phyloP scores from a whole-genome alignment of 2,797 vertebrate species.

The Cirrhinus mrigala region DNA sequence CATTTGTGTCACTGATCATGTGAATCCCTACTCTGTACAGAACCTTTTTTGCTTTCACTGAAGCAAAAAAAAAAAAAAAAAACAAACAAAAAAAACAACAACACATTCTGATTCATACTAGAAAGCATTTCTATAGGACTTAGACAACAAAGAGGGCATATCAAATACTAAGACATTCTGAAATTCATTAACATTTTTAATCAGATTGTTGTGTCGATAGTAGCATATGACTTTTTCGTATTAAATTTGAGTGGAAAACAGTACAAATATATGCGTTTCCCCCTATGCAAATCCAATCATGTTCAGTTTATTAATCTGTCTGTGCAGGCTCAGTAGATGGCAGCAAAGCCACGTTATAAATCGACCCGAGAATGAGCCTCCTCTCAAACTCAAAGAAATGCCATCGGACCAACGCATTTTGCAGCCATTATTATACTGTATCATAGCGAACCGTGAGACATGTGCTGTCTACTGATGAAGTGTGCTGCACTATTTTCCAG shows the following conservation, averaged over 20 bases:
- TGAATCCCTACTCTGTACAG: background rate
- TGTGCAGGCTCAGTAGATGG: slow-evolving; percentile 59
- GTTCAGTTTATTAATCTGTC: background rate
- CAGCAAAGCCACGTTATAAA: slow-evolving; percentile 60
- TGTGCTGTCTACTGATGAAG: background rate
- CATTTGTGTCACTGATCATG: background rate
- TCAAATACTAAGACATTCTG: background rate
- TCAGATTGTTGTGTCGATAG: background rate
- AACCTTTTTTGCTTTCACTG: background rate
- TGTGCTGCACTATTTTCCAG: background rate
- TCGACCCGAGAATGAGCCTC: background rate
- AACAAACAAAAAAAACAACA: background rate
- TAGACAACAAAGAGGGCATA: background rate
- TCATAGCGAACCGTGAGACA: background rate
- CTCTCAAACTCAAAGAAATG: background rate
- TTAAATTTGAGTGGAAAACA: background rate
- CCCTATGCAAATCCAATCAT: background rate
- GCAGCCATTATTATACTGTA: background rate
- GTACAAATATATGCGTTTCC: background rate
- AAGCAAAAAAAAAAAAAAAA: background rate
- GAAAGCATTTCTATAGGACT: background rate
- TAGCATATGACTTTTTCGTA: background rate
- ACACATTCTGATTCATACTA: background rate
- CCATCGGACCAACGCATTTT: slow-evolving; percentile 20
- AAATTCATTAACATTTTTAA: background rate